A percentile compares a stretch with the other conserved stretches of the same genome.
Evolutionary conservation across 2,888 invertebrate genomes (phyloP).

Genomic region (Apocheima hispidaria): DNA sequence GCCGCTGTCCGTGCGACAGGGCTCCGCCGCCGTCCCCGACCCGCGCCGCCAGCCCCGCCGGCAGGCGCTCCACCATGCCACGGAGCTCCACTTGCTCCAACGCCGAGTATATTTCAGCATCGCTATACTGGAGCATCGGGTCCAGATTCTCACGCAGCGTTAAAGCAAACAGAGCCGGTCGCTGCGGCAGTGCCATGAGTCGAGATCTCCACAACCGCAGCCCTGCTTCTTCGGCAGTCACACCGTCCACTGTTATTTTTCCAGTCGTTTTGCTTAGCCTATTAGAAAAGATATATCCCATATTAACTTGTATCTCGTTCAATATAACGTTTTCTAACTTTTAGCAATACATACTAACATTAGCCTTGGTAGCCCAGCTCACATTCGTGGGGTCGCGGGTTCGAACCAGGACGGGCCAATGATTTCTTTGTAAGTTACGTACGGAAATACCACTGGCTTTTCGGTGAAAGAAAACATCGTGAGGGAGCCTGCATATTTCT

Average conservation of each 20-base stretch:
- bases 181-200: constrained; percentile 89
- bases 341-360: too few relatives aligned
- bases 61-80: constrained; percentile 81
- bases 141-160: constrained; percentile 92
- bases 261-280: constrained; percentile 82
- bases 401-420: too few relatives aligned
- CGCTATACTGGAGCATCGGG: constrained; percentile 88
- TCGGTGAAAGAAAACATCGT: too few relatives aligned
- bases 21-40: constrained; percentile 89
- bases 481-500: too few relatives aligned
- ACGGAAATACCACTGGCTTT: too few relatives aligned
- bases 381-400: too few relatives aligned
- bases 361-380: too few relatives aligned
- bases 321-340: too few relatives aligned
- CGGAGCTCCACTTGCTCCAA: constrained; percentile 91
- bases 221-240: constrained; percentile 71
- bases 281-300: not conserved
- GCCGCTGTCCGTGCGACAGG: constrained; percentile 90
- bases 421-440: too few relatives aligned
- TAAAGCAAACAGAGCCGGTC: constrained; percentile 92
- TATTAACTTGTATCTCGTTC: too few relatives aligned
- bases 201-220: constrained; percentile 84
- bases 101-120: constrained; percentile 89
- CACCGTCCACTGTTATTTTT: constrained; percentile 75
- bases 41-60: constrained; percentile 84